These are phyloP conservation scores for Himantopus leucocephalus DNA, from an alignment of 2,113 vertebrate species.

Conservation along the genomic window DNA sequence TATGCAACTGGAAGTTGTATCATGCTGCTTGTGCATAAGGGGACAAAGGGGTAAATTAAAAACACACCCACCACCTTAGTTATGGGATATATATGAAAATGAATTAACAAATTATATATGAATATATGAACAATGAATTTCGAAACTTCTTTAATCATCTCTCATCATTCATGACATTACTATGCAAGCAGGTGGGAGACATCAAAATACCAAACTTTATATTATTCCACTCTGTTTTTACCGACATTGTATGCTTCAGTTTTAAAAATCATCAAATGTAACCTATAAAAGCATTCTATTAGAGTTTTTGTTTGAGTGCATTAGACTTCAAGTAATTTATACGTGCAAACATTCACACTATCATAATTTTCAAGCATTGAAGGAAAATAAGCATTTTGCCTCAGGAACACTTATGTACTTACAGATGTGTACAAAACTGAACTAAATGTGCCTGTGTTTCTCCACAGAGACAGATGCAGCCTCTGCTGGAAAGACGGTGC, in stretches of 20 bases:
- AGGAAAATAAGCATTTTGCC: constrained; percentile 25
- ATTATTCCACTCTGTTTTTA: neutral
- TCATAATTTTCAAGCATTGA: neutral
- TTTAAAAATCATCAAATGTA: neutral
- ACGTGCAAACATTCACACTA: neutral
- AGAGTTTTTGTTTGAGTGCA: neutral
- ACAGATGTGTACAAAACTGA: neutral
- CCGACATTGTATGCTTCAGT: neutral
- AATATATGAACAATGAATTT: neutral
- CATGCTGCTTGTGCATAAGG: neutral
- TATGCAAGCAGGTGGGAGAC: neutral
- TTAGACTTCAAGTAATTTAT: neutral
- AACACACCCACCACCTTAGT: neutral
- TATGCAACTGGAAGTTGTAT: neutral
- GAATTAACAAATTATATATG: too few relatives aligned
- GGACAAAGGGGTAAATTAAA: neutral
- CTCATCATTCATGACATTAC: neutral
- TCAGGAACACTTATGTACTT: neutral
- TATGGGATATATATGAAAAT: neutral
- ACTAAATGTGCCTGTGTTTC: neutral
- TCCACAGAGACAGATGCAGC: neutral
- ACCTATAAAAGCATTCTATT: neutral
- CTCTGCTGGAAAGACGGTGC: neutral
- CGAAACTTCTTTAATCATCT: neutral
- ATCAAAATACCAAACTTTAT: neutral